Base-by-base conservation (phyloP, 2,888 invertebrate species). In the Tenthredo scrophulariae region DNA sequence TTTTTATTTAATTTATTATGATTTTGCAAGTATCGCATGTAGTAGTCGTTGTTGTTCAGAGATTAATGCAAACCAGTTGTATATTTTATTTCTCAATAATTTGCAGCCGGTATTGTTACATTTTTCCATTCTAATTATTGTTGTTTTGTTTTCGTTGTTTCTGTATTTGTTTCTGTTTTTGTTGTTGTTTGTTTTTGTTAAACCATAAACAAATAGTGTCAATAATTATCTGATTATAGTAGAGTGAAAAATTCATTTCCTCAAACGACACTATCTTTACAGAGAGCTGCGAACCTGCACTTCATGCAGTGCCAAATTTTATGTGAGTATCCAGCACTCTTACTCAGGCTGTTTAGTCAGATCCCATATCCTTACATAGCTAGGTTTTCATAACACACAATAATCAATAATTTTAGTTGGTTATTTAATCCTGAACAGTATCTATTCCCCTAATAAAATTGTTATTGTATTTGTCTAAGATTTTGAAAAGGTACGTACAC, bases 321-420 rank as follows among this genome's bases (percentile, higher is more conserved):
- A 83, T 83, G 83, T 83, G 83, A 83, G 83, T 83, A 83, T 83
- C 83, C 83, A 67, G 83, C 83, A 83, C 83, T 83, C 83, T 83
- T 67, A 65, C 6, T 22, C n/a, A 26, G 50, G 46, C 29, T 77
- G 40, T 77, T 26, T 40, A 72, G 13, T 74, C 74, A 26, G 13
- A 26, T 13, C 15, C 74, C 43, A 67, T 7, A 29, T 67, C 29
- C 3, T 67, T 18, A 29, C 29, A 15, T 67, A 67, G 67, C 29
- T 13, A 33, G 13, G 33, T 0, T 5, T 4, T 67, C 6, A 62
- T 62, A 26, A 62, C 62, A 62, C 26, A 62, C n/a, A 62, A 22
- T 62, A 62, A 50, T 50, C 50, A 1, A 0, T 37, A 33, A 40
- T 70, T 9, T 18, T 4, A 15, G 1, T 15, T 67, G 18, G 1